Evolutionary conservation across 2,797 vertebrate genomes (phyloP).

Genomic region (Eulemur coronatus): DNA sequence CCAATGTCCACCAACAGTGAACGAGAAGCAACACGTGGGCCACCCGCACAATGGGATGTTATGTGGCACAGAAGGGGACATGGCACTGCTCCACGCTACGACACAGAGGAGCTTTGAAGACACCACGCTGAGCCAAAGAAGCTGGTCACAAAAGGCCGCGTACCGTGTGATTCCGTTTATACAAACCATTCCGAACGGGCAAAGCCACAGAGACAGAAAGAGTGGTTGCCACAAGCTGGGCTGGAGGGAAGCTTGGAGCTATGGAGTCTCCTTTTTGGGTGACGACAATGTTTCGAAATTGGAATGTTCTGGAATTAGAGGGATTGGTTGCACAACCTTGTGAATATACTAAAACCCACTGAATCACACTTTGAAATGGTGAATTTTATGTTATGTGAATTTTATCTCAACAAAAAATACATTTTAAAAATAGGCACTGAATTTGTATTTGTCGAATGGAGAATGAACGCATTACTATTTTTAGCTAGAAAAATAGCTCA

Average conservation of each 20-base stretch:
- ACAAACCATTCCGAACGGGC: not conserved
- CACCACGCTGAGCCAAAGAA: not conserved
- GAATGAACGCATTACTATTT: not conserved
- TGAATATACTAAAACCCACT: not conserved
- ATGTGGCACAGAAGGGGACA: not conserved
- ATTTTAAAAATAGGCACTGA: not conserved
- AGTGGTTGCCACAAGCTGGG: not conserved
- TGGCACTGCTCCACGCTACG: accelerated
- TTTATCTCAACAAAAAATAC: not conserved
- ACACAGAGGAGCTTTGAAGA: not conserved
- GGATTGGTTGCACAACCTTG: not conserved
- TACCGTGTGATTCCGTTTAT: not conserved
- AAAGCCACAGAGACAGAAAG: not conserved
- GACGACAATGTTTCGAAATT: not conserved
- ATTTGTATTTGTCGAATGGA: not conserved
- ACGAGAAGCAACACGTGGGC: accelerated
- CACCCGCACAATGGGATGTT: not conserved
- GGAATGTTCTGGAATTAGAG: not conserved
- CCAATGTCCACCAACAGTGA: not conserved
- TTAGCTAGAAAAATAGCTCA: not conserved
- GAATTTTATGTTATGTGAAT: not conserved
- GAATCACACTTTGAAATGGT: not conserved
- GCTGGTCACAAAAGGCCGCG: not conserved
- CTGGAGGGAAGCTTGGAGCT: not conserved
- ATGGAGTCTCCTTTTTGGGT: not conserved